Conservation (phyloP, 1,140 invertebrate genomes). For the Thaumatotibia leucotreta region DNA sequence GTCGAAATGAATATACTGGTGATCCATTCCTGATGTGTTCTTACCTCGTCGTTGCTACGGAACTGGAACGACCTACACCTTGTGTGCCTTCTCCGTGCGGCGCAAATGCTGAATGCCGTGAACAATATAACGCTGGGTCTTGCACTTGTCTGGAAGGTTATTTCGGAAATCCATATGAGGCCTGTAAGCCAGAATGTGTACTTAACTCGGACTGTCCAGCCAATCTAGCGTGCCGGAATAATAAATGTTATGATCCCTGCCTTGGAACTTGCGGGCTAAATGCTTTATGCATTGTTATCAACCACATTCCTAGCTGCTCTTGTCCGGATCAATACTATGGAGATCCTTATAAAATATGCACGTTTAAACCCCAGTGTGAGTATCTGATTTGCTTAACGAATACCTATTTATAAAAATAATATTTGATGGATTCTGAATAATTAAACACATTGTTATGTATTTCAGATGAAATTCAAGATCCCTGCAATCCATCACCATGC, state of each 20-base stretch:
- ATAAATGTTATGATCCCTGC: conserved; percentile 80
- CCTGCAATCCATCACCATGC: conserved; percentile 74
- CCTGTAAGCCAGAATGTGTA: conserved; percentile 79
- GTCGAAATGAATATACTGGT: conserved; percentile 79
- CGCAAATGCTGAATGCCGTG: conserved; percentile 82
- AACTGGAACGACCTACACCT: conserved; percentile 76
- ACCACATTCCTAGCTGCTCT: conserved; percentile 83
- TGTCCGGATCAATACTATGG: conserved; percentile 87
- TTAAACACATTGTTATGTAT: too few species aligned
- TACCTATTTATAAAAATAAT: conserved; percentile 1
- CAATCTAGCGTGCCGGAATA: conserved; percentile 75
- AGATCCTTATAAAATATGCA: conserved; percentile 82
- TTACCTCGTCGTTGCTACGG: conserved; percentile 51
- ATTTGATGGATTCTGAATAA: too few species aligned
- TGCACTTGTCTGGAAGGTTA: conserved; percentile 86
- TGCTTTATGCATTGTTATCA: conserved; percentile 81
- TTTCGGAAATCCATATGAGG: conserved; percentile 87
- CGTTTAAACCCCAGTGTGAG: conserved; percentile 77
- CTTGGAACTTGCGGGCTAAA: conserved; percentile 81
- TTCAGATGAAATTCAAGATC: conserved; percentile 49
- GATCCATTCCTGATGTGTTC: conserved; percentile 81
- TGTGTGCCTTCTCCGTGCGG: conserved; percentile 86
- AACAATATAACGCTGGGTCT: conserved; percentile 79
- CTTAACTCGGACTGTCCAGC: conserved; percentile 78
- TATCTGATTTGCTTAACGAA: conserved; percentile 16